Evolutionary conservation across 2,797 vertebrate genomes (phyloP).

Genomic region (Garrulus glandarius): DNA sequence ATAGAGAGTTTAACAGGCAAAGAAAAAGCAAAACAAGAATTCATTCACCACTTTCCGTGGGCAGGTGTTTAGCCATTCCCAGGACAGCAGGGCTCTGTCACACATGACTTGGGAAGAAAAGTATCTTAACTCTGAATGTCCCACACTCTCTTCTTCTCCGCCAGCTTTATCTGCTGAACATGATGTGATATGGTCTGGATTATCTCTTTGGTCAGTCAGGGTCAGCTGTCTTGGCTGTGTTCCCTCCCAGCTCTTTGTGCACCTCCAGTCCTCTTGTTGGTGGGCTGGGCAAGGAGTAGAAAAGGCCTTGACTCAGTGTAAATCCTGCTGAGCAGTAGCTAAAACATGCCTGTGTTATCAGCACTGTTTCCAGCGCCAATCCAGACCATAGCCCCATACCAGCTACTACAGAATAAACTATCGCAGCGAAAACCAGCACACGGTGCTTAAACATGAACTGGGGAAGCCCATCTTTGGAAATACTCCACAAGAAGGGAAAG

Average conservation of each 20-base stretch:
- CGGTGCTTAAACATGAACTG: background rate
- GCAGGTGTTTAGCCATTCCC: background rate
- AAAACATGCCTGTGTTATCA: background rate
- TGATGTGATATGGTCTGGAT: accelerated
- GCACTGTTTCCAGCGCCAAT: background rate
- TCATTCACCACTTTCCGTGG: background rate
- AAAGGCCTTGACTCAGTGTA: background rate
- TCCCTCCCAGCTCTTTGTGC: background rate
- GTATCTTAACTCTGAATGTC: background rate
- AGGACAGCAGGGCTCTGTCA: background rate
- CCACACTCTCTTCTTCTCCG: background rate
- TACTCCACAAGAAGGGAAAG: background rate
- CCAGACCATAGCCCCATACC: background rate
- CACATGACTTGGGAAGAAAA: background rate
- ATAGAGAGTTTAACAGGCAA: background rate
- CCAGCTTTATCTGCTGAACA: background rate
- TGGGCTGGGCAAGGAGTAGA: background rate
- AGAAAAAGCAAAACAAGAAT: background rate
- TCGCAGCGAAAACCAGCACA: background rate
- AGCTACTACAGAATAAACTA: background rate
- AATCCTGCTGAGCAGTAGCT: background rate
- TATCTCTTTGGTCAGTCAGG: background rate
- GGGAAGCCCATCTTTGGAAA: background rate
- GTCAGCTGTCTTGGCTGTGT: background rate
- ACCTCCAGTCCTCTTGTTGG: too few species aligned